These are phyloP conservation scores for Drosophila bunnanda DNA, from an alignment of 2,888 invertebrate genomes.

Conservation along the genomic window DNA sequence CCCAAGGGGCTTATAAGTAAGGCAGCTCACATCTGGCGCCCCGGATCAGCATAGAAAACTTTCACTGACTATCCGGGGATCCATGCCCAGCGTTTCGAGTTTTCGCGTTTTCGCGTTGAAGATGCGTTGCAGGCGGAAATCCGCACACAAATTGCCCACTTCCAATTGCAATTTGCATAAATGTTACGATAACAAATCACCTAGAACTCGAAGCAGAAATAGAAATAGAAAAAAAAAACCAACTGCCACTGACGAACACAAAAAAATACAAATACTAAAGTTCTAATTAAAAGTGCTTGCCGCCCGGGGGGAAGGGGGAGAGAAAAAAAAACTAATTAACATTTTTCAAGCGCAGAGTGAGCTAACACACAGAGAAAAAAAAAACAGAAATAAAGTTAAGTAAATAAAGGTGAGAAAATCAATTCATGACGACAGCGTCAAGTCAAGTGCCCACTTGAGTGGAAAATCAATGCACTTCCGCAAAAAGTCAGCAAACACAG, in stretches of 20 bases:
- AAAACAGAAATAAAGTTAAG: slow-evolving; percentile 30
- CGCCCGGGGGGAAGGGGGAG: neutral
- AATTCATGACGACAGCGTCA: slow-evolving; percentile 56
- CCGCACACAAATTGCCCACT: slow-evolving; percentile 61
- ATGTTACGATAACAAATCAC: slow-evolving; percentile 64
- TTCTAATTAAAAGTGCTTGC: slow-evolving; percentile 70
- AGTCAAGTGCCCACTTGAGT: slow-evolving; percentile 73
- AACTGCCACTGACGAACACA: slow-evolving; percentile 21
- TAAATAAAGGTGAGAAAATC: slow-evolving; percentile 70
- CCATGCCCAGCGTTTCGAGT: slow-evolving; percentile 17
- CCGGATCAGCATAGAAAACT: slow-evolving; percentile 72
- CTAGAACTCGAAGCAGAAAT: slow-evolving; percentile 14
- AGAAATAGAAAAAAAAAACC: slow-evolving; percentile 15
- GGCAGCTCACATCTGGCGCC: slow-evolving; percentile 33
- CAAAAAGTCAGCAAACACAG: slow-evolving; percentile 55
- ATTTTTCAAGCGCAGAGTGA: slow-evolving; percentile 63
- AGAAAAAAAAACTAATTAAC: slow-evolving; percentile 62
- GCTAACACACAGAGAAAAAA: slow-evolving; percentile 6
- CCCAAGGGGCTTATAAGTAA: slow-evolving; percentile 31
- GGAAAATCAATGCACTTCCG: slow-evolving; percentile 78
- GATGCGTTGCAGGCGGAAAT: slow-evolving; percentile 65
- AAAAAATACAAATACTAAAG: slow-evolving; percentile 51
- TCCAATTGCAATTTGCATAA: slow-evolving; percentile 67
- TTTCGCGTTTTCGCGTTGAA: slow-evolving; percentile 31
- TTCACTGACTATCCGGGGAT: slow-evolving; percentile 55